A percentile compares a stretch with the other conserved stretches of the same genome.
Evolutionary conservation across 2,797 vertebrate species (phyloP).

Genomic region (Cossypha niveicapilla): DNA sequence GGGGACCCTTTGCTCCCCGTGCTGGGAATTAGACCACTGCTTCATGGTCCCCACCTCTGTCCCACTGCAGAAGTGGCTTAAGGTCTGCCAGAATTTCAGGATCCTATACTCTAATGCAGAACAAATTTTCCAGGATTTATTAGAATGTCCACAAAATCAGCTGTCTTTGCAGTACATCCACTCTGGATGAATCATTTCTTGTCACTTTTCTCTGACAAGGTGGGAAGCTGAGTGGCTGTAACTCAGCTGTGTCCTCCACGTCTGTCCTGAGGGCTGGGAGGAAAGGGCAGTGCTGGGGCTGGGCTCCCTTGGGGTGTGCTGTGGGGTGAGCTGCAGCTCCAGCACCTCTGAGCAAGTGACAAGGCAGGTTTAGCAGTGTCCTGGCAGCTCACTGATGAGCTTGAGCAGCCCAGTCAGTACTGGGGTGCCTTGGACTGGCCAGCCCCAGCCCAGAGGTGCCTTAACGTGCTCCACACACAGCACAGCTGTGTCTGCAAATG

Average conservation of each 20-base stretch:
- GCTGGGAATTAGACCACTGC: background rate
- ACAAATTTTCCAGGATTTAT: slow-evolving; percentile 40
- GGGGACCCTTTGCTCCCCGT: background rate
- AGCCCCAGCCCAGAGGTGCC: background rate
- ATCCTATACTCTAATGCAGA: background rate
- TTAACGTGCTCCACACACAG: rapidly evolving
- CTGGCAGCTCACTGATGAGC: rapidly evolving
- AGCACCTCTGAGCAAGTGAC: background rate
- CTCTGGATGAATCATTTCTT: background rate
- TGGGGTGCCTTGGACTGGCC: background rate
- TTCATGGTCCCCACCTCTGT: background rate
- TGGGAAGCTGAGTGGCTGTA: background rate
- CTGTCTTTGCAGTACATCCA: slow-evolving; percentile 16
- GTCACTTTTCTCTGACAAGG: slow-evolving; percentile 5
- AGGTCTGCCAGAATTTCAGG: background rate
- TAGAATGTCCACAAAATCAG: slow-evolving; percentile 20
- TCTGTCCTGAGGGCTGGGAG: background rate
- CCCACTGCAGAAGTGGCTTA: background rate
- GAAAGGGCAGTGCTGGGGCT: background rate
- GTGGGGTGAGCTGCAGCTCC: background rate
- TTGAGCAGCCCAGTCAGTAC: background rate
- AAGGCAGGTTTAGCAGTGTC: background rate
- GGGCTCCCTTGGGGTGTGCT: background rate
- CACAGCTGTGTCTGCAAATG: background rate
- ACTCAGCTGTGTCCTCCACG: background rate